Evolutionary conservation across 1,140 invertebrate genomes (phyloP), one percentile per base, ranked within the genome.

Genomic region (Bombus turneri): DNA sequence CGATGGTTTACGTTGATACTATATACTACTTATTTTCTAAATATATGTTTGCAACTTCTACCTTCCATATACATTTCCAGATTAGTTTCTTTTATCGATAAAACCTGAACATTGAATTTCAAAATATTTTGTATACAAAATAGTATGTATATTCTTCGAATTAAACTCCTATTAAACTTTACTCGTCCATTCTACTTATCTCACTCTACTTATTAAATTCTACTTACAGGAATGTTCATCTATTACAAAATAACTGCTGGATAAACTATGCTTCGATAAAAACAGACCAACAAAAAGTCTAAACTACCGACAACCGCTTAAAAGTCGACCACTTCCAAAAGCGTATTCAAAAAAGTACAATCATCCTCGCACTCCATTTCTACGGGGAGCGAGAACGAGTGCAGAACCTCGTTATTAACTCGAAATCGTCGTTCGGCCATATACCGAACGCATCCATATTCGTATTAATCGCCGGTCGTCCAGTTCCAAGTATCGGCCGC

Each of bases 401-500:
- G 41, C 34, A 22, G 5, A 73, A 1, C 0, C 34, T 31, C 57
- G 75, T 78, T 78, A 78, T 78, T 41, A 78, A 62, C 75, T 78
- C 9, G 12, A 31, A 64, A 64, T 78, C 75, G 75, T 31, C 22
- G 43, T 22, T 22, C 37, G 13, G 10, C 25, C 62, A 28, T 64
- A 39, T 25, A 31, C 25, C 34, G 34, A 9, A n/a, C 59, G 59
- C 75, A 31, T 64, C 75, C 75, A 78, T 78, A 78, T 78, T 10
- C 22, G 75, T 78, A 41, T 78, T 64, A 43, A 78, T 78, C 75
- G 75, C 6, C 43, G 18, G 28, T n/a, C 41, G 72, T 8, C 3
- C 41, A 22, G 34, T 78, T 78, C 75, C 75, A 64, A 22, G 75
- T 77, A 77, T 31, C 75, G 75, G 28, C 37, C 28, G 37, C 37